phyloP scores from a whole-genome alignment of 1,140 invertebrate genomes.

The Trinorchestia longiramus region DNA sequence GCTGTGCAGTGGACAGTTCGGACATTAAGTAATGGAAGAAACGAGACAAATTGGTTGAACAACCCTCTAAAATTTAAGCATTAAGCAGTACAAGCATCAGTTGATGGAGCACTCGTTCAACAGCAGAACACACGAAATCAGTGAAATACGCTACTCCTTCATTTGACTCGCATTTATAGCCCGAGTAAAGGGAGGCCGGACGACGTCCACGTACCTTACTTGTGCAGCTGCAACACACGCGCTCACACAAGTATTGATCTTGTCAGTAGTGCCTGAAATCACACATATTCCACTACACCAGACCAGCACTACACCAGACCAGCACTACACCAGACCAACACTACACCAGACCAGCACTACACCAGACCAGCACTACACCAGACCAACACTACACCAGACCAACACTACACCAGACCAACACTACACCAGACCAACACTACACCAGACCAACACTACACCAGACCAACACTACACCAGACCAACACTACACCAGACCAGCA shows the following conservation, averaged over 20 bases:
- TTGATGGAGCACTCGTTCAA: neutral
- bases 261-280: neutral
- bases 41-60: neutral
- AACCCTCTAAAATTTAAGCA: neutral
- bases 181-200: neutral
- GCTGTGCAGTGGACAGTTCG: neutral
- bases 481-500: too few species aligned
- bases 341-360: too few species aligned
- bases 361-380: too few species aligned
- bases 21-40: neutral
- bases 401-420: neutral
- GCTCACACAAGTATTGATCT: neutral
- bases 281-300: neutral
- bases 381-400: too few species aligned
- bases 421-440: too few species aligned
- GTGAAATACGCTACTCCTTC: neutral
- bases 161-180: neutral
- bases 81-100: neutral
- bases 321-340: too few species aligned
- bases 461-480: neutral
- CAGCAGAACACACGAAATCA: neutral
- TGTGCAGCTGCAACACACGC: too few species aligned
- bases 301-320: too few species aligned
- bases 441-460: too few species aligned
- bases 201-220: neutral